Evolutionary conservation across 1,140 invertebrate genomes (phyloP), one percentile per base, ranked within the genome.

Genomic region (Bombus confusus): DNA sequence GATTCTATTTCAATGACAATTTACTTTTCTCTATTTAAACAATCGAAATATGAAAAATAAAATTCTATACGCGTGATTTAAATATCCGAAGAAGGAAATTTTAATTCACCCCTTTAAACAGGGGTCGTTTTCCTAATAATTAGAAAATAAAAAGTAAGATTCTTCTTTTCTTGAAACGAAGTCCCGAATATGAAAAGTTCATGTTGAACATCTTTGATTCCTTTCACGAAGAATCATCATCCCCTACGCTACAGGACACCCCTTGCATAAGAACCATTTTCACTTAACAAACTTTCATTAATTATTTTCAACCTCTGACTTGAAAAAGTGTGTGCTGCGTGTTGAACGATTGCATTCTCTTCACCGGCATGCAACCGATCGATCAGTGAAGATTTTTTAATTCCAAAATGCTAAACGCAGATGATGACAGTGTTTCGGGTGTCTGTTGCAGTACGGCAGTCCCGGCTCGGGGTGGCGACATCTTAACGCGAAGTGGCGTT

Each of bases 401-500:
- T 39, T 78, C 39, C 39, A 74, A 68, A 83, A 79, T 37, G 85
- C 88, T 90, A 82, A 91, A 86, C 84, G 86, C 90, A 91, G 86
- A 90, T 91, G 90, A 92, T 93, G 89, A 93, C 92, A 89, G 89
- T 90, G 92, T 92, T 92, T 93, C 88, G 93, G 91, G 91, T 93
- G 87, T 95, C 85, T 95, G 93, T 95, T 95, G 90, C 94, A 95
- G 94, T 95, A 95, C 94, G 94, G 93, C 94, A 95, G 92, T 95
- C 94, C 92, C 94, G 94, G 88, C 94, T 95, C 92, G 94, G 93
- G 92, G 94, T 94, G 92, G 92, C 94, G 86, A 93, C 94, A 94
- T 95, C 94, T 92, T 95, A 94, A 94, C 93, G 89, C 86, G 91
- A 93, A 92, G 90, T 92, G 93, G 92, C 92, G 93, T 93, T 94